A percentile compares a stretch with the other conserved stretches of the same genome.
Conservation (phyloP, 1,140 invertebrate genomes). For the Drosophila gunungcola region DNA sequence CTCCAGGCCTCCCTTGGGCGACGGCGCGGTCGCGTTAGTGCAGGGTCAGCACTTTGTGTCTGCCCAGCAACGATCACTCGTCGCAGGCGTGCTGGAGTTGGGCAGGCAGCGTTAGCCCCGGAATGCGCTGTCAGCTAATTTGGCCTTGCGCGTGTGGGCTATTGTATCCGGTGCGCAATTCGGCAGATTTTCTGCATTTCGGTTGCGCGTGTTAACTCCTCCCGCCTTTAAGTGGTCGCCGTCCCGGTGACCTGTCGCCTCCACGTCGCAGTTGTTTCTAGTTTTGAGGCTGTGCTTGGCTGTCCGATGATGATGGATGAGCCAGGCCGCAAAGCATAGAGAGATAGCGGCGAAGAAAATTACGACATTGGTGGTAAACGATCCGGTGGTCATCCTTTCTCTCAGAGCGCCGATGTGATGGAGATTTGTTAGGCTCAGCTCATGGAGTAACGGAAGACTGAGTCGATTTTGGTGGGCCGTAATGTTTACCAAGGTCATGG, state of each 20-base stretch:
- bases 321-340: too few relatives aligned
- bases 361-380: too few relatives aligned
- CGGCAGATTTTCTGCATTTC: background rate
- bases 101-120: background rate
- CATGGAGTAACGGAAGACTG: background rate
- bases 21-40: background rate
- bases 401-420: background rate
- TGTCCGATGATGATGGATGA: too few relatives aligned
- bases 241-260: too few relatives aligned
- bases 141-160: background rate
- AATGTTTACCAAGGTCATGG: background rate
- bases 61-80: background rate
- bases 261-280: too few relatives aligned
- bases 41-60: background rate
- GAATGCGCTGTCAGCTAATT: background rate
- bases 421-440: constrained; percentile 8
- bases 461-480: background rate
- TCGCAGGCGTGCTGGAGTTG: background rate
- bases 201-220: background rate
- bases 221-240: too few relatives aligned
- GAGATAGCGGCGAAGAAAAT: too few relatives aligned
- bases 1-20: background rate
- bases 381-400: too few relatives aligned
- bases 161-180: background rate
- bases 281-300: too few relatives aligned